These are phyloP conservation scores for Erpornis zantholeuca DNA, from an alignment of 2,113 vertebrate genomes.

Conservation along the genomic window DNA sequence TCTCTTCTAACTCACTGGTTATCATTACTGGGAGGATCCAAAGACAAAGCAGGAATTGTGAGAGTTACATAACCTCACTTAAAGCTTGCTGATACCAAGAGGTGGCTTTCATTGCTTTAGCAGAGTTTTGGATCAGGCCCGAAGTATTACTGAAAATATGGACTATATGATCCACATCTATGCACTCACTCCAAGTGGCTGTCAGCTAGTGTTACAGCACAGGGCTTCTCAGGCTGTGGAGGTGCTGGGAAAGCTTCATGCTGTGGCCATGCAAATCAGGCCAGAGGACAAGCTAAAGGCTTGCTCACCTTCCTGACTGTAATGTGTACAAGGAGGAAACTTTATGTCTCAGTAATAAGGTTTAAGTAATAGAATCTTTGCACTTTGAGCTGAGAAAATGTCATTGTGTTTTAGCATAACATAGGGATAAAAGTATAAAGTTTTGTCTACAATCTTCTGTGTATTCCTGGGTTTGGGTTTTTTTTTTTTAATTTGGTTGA, in stretches of 20 bases:
- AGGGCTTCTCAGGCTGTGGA: neutral
- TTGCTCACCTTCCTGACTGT: neutral
- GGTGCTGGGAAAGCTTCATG: neutral
- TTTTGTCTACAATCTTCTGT: neutral
- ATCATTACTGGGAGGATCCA: neutral
- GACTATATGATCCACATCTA: neutral
- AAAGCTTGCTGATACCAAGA: neutral
- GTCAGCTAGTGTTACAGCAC: neutral
- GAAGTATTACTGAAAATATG: neutral
- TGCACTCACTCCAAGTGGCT: neutral
- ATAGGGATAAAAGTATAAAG: neutral
- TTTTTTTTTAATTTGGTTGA: neutral
- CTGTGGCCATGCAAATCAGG: neutral
- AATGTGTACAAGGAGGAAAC: neutral
- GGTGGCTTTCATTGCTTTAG: neutral
- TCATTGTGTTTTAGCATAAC: neutral
- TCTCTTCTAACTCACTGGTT: neutral
- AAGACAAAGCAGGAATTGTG: neutral
- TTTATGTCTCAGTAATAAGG: neutral
- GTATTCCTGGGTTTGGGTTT: neutral
- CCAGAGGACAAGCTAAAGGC: fast-evolving
- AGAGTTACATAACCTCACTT: neutral
- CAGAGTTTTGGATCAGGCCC: neutral
- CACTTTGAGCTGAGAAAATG: neutral
- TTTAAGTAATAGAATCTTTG: neutral